These are phyloP conservation scores for Xiphorhynchus elegans DNA, from an alignment of 2,113 vertebrate genomes.

Conservation along the genomic window DNA sequence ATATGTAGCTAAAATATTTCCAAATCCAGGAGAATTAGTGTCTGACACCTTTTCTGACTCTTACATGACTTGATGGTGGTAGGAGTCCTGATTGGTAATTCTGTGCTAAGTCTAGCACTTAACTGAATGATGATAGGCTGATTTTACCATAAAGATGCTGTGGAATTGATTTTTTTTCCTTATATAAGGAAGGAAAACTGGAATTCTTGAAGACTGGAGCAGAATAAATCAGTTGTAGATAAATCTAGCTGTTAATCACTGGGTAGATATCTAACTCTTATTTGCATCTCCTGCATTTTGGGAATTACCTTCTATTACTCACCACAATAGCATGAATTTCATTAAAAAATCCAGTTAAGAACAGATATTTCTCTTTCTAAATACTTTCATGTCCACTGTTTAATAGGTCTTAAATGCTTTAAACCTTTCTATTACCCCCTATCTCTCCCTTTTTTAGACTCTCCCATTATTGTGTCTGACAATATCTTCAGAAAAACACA, in stretches of 20 bases:
- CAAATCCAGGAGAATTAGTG: neutral
- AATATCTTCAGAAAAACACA: neutral
- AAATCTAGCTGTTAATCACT: neutral
- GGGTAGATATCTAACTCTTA: neutral
- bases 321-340: neutral
- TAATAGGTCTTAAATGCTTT: neutral
- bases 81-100: neutral
- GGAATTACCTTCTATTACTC: neutral
- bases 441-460: neutral
- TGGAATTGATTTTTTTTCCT: neutral
- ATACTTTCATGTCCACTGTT: neutral
- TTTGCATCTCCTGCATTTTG: neutral
- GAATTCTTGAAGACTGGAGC: neutral
- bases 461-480: neutral
- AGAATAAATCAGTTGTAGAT: neutral
- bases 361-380: neutral
- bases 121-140: neutral
- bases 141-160: neutral
- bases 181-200: neutral
- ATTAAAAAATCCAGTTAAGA: neutral
- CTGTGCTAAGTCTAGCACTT: neutral
- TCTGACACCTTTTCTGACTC: neutral
- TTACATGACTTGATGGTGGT: neutral
- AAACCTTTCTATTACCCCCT: neutral
- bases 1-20: neutral